Evolutionary conservation across 37 sponge, comb jelly and placozoan genomes (phyloP).

Genomic region (Halisarca cf. caerulea): DNA sequence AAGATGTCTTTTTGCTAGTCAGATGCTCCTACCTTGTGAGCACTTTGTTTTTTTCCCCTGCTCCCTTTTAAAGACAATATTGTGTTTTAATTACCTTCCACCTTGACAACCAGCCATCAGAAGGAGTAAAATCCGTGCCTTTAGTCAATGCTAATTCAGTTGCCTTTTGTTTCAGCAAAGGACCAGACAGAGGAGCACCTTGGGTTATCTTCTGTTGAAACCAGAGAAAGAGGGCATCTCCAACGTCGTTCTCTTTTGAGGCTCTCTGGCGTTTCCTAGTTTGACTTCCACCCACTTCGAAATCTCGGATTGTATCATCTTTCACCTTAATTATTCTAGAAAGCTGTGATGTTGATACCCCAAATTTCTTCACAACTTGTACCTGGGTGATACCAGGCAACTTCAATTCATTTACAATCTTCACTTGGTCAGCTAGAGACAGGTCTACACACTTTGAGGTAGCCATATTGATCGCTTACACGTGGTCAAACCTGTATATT

Average conservation of each 20-base stretch:
- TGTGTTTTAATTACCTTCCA: constrained; percentile 32
- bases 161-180: constrained; percentile 34
- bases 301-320: neutral
- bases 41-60: neutral
- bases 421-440: neutral
- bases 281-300: neutral
- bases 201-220: constrained; percentile 34
- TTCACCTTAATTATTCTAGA: neutral
- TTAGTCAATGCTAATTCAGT: constrained; percentile 1
- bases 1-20: too few species aligned
- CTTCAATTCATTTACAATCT: neutral
- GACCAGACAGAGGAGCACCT: constrained; percentile 33
- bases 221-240: constrained; percentile 23
- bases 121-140: constrained; percentile 26
- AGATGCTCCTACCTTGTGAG: neutral
- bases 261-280: neutral
- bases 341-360: constrained; percentile 2
- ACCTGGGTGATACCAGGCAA: neutral
- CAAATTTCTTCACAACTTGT: neutral
- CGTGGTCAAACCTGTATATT: neutral
- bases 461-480: neutral
- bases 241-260: constrained; percentile 28
- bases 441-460: neutral
- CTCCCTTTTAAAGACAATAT: neutral
- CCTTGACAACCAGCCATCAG: constrained; percentile 38